Percentiles rank a stretch among this genome's conserved stretches.
These are phyloP conservation scores for Liopterus haemorrhoidalis DNA, from an alignment of 2,888 invertebrate genomes.

Conservation along the genomic window DNA sequence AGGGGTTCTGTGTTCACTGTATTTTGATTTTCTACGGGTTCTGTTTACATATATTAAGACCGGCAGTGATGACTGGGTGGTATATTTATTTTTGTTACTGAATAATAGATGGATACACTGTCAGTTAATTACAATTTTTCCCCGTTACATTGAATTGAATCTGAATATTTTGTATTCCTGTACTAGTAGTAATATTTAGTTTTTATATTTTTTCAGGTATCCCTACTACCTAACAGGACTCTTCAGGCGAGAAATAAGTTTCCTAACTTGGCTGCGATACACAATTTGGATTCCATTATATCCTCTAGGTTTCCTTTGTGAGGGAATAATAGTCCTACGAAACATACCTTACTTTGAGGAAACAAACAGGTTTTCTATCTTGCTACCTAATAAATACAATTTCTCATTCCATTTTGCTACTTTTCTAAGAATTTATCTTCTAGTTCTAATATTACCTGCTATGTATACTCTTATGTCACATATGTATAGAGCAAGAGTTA, in stretches of 20 bases:
- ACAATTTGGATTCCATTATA: constrained; percentile 91
- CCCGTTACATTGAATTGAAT: too few relatives aligned
- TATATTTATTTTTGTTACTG: too few relatives aligned
- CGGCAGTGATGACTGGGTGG: too few relatives aligned
- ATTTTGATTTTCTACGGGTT: too few relatives aligned
- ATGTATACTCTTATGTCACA: constrained; percentile 74
- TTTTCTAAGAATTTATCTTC: constrained; percentile 69
- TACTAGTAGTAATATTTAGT: background rate
- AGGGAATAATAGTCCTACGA: constrained; percentile 72
- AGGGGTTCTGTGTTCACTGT: too few relatives aligned
- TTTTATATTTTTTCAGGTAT: constrained; percentile 62
- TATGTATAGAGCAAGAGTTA: constrained; percentile 70
- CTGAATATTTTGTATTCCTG: background rate
- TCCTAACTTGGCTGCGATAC: constrained; percentile 89
- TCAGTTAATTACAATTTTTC: too few relatives aligned
- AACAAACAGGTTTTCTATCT: constrained; percentile 66
- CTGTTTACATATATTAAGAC: too few relatives aligned
- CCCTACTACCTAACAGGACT: constrained; percentile 85
- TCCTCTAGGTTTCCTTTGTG: constrained; percentile 82
- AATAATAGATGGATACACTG: too few relatives aligned
- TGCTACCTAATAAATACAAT: constrained; percentile 80
- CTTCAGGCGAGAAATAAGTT: constrained; percentile 63
- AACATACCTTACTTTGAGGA: constrained; percentile 88
- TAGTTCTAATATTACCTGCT: constrained; percentile 69
- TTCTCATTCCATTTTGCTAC: constrained; percentile 80